Percentiles rank a stretch among this genome's conserved stretches.
phyloP scores from a whole-genome alignment of 2,797 vertebrate species.

The Ataeniobius toweri region DNA sequence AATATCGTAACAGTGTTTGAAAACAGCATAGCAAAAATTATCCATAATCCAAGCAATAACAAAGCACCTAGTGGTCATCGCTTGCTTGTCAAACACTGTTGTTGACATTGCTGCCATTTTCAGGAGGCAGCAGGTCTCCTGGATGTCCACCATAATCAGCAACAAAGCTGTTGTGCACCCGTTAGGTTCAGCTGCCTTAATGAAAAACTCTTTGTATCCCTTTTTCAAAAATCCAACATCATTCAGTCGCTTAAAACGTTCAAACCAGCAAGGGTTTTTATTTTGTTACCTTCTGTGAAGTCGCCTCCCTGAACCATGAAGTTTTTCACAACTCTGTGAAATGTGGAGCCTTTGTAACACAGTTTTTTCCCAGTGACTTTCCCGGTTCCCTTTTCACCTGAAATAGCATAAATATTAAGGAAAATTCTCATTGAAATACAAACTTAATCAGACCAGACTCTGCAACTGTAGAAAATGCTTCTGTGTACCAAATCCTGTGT shows the following conservation, averaged over 20 bases:
- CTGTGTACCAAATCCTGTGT: constrained; percentile 2
- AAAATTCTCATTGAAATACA: constrained; percentile 11
- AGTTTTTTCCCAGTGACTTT: constrained; percentile 97
- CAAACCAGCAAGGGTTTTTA: neutral
- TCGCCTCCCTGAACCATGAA: constrained; percentile 99
- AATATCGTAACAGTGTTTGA: neutral
- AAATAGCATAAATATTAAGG: constrained; percentile 41
- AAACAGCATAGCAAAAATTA: neutral
- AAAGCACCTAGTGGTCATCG: neutral
- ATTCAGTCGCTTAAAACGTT: neutral
- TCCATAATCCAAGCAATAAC: neutral
- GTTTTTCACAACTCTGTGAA: constrained; percentile 99
- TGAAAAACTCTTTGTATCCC: neutral
- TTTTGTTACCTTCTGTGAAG: constrained; percentile 94
- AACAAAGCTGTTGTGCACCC: constrained; percentile 7
- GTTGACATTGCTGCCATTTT: neutral
- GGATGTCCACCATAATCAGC: constrained; percentile 23
- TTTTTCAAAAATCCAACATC: neutral
- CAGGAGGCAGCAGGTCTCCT: constrained; percentile 1
- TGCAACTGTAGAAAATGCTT: neutral
- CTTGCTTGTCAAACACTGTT: constrained; percentile 14
- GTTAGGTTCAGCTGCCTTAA: neutral
- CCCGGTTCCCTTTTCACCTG: constrained; percentile 95
- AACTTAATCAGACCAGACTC: neutral
- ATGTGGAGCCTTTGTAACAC: constrained; percentile 98